Evolutionary conservation across 2,888 invertebrate genomes (phyloP).

Genomic region (Cylloceria caligata): DNA sequence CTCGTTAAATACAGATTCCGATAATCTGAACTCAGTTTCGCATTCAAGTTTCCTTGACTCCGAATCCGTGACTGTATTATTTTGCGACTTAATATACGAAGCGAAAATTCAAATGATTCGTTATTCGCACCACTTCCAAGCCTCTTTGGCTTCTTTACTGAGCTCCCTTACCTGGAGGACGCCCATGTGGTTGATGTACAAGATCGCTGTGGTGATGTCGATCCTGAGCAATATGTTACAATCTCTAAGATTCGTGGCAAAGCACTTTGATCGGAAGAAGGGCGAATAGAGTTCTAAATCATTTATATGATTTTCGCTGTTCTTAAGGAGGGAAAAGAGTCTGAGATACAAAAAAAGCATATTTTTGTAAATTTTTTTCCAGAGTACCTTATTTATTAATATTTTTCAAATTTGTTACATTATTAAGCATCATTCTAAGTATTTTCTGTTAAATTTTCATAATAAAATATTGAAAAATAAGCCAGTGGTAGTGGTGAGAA

Average conservation of each 20-base stretch:
- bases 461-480: too few species aligned
- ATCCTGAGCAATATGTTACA: conserved; percentile 47
- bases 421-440: too few species aligned
- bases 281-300: conserved; percentile 50
- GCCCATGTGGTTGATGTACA: too few species aligned
- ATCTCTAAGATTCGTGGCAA: conserved; percentile 28
- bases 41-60: conserved; percentile 46
- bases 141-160: conserved; percentile 38
- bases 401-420: too few species aligned
- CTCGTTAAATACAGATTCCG: conserved; percentile 36
- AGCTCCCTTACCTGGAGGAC: too few species aligned
- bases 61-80: conserved; percentile 47
- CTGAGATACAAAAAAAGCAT: too few species aligned
- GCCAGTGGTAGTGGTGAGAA: too few species aligned
- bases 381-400: too few species aligned
- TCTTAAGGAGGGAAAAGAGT: too few species aligned
- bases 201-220: conserved; percentile 58
- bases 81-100: conserved; percentile 50
- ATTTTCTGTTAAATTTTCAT: too few species aligned
- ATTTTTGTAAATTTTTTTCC: too few species aligned
- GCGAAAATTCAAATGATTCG: conserved; percentile 56
- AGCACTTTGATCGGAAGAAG: conserved; percentile 55
- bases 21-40: conserved; percentile 56
- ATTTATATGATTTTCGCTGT: conserved; percentile 51
- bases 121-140: conserved; percentile 62